Evolutionary conservation across 30 jellyfish, hydroid and myxozoan species (phyloP), one percentile per base, ranked within the genome.

Genomic region (Chrysaora quinquecirrha): DNA sequence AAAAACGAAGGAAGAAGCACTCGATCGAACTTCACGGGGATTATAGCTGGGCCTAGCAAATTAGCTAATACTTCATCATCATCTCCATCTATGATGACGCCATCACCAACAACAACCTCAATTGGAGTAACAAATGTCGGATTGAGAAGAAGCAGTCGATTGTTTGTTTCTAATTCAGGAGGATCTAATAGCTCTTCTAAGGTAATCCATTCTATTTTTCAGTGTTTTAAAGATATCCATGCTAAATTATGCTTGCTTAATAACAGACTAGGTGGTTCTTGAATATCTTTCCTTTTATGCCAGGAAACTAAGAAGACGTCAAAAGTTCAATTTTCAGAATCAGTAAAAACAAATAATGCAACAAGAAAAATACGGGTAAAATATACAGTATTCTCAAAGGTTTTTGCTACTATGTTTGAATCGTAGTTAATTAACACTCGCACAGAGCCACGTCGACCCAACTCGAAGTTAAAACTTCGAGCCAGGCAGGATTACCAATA

Each of bases 101-200:
- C 98, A 0, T 80, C 98, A 38, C 95, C 93, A 14, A 49, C 82
- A 24, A 80, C 98, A 30, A 77, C 85, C 22, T 73, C 87, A 2
- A 46, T 52, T 31, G 88, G 91, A n/a, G 38, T 75, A 50, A 56
- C 82, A 20, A 67, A 48, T 47, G 58, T 56, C 25, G 92, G 96
- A 7, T 62, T 94, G 31, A 66, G 99, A 50, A 71, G 99, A 34
- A 94, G 99, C 77, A 94, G 93, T 48, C 56, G 99, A 32, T 68
- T 94, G 80, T 94, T 94, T 83, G 97, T 96, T 7, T 67, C 96
- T 18, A 75, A 72, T 34, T 1, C 96, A 18, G 48, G 93, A 16
- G 83, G 87, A 31, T 43, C 85, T 0, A 49, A 64, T 16, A 73
- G 85, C 77, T 34, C 75, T 7, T 43, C 66, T 21, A 82, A 70